Evolutionary conservation across 2,888 invertebrate genomes (phyloP).

Genomic region (Yponomeuta plumbellus): DNA sequence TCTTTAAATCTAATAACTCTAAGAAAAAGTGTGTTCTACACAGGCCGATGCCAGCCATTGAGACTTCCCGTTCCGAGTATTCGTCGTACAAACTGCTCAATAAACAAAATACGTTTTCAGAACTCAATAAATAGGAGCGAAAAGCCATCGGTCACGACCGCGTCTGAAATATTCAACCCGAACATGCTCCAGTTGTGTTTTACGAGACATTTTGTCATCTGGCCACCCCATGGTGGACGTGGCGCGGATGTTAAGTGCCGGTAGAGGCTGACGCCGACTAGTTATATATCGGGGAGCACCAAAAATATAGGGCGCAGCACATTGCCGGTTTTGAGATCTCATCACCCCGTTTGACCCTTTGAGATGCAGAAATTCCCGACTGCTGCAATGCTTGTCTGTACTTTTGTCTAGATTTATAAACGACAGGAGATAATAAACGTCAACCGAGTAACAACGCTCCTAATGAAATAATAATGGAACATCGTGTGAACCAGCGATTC

Average conservation of each 20-base stretch:
- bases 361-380: no score
- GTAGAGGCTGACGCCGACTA: not conserved
- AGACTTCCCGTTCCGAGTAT: no score
- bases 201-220: conserved; percentile 56
- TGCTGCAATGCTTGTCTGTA: no score
- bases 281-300: not conserved
- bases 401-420: no score
- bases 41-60: no score
- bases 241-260: conserved; percentile 36
- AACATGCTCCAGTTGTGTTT: conserved; percentile 48
- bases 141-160: conserved; percentile 11
- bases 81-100: conserved; percentile 25
- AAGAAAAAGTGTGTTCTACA: no score
- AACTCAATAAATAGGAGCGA: not conserved
- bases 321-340: not conserved
- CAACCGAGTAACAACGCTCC: no score
- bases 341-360: no score
- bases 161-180: conserved; percentile 53
- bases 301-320: not conserved
- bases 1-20: no score
- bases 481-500: no score
- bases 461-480: no score
- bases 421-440: no score
- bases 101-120: not conserved
- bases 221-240: conserved; percentile 47